Conservation (phyloP, 1,140 invertebrate genomes). For the Campoletis sonorensis region DNA sequence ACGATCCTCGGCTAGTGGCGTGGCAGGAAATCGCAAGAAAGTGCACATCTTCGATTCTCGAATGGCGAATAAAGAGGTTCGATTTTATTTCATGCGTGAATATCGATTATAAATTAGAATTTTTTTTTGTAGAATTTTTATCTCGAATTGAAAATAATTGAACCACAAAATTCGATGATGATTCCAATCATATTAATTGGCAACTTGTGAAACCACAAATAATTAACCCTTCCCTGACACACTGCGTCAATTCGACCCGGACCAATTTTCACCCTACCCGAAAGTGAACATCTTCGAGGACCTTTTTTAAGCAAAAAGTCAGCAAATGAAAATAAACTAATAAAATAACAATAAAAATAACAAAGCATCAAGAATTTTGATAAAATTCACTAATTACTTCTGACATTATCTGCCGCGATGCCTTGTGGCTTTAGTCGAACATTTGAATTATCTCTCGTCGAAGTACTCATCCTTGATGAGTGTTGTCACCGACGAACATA, state of each 20-base stretch:
- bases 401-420: background rate
- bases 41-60: background rate
- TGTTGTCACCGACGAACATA: slow-evolving; percentile 41
- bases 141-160: background rate
- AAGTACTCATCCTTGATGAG: slow-evolving; percentile 34
- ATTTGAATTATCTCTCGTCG: slow-evolving; percentile 24
- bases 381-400: too few relatives aligned
- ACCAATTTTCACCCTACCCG: too few relatives aligned
- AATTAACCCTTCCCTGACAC: too few relatives aligned
- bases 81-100: background rate
- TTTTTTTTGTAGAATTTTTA: background rate
- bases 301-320: too few relatives aligned
- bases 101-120: background rate
- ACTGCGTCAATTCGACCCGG: too few relatives aligned
- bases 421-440: background rate
- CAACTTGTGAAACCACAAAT: too few relatives aligned
- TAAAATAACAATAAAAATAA: too few relatives aligned
- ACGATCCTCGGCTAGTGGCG: background rate
- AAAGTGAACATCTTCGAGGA: too few relatives aligned
- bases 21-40: background rate
- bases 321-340: too few relatives aligned
- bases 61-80: background rate
- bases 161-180: too few relatives aligned
- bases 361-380: too few relatives aligned
- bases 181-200: too few relatives aligned